Evolutionary conservation across 2,113 vertebrate species (phyloP).

Genomic region (Phaethon lepturus): DNA sequence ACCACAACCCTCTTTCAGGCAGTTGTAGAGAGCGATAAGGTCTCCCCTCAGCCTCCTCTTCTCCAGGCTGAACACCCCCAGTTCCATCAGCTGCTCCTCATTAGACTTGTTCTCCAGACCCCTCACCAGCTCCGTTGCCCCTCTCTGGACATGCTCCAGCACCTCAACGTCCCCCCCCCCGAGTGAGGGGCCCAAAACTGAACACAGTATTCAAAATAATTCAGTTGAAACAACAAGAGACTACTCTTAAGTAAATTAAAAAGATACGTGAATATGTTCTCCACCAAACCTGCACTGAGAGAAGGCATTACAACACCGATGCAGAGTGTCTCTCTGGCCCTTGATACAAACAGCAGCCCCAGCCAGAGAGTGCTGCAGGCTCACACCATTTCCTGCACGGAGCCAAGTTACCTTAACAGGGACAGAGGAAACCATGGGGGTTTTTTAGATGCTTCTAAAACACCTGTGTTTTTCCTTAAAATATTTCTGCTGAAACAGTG

Average conservation of each 20-base stretch:
- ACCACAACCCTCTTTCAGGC: too few relatives aligned
- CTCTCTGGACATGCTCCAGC: too few relatives aligned
- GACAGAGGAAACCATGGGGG: neutral
- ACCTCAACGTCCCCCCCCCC: too few relatives aligned
- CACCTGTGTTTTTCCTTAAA: neutral
- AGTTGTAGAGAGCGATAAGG: too few relatives aligned
- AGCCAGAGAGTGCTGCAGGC: accelerated
- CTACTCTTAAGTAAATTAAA: neutral
- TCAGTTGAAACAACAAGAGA: neutral
- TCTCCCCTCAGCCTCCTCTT: too few relatives aligned
- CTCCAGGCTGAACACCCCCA: too few relatives aligned
- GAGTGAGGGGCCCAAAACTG: too few relatives aligned
- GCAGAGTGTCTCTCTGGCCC: neutral
- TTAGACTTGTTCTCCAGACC: too few relatives aligned
- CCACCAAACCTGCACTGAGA: neutral
- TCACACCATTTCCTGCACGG: neutral
- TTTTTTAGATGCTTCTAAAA: neutral
- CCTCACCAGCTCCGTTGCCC: too few relatives aligned
- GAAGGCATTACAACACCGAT: neutral
- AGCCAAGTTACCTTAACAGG: neutral
- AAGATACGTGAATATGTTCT: neutral
- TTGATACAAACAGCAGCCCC: neutral
- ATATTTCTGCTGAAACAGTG: neutral
- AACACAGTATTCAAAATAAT: too few relatives aligned
- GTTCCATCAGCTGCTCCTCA: too few relatives aligned